Percentiles rank a stretch among this genome's conserved stretches.
Conservation (phyloP, 2,888 invertebrate species). For the Pseudococcus viburni region DNA sequence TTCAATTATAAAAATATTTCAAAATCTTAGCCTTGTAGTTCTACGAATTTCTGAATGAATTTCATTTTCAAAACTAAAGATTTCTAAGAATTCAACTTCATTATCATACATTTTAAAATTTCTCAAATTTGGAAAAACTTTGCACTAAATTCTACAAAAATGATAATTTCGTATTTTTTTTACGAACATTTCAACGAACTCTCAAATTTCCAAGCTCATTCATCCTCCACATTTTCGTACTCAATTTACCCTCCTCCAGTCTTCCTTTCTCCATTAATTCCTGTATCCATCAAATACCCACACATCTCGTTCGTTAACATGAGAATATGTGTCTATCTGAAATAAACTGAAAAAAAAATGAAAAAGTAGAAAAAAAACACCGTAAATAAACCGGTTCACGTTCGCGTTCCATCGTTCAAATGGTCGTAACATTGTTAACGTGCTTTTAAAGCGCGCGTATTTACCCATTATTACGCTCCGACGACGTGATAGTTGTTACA, state of each 20-base stretch:
- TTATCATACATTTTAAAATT: too few species aligned
- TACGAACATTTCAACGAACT: too few species aligned
- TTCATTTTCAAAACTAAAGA: too few species aligned
- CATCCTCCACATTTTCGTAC: too few species aligned
- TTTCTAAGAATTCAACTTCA: too few species aligned
- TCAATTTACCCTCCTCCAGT: neutral
- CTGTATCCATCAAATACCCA: neutral
- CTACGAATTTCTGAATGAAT: too few species aligned
- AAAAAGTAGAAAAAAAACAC: neutral
- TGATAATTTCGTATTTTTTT: too few species aligned
- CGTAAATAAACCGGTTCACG: conserved; percentile 7
- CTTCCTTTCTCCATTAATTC: neutral
- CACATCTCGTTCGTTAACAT: neutral
- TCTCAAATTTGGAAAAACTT: too few species aligned
- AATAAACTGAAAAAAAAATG: neutral
- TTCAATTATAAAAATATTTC: too few species aligned
- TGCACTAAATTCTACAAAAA: too few species aligned
- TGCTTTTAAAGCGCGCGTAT: conserved; percentile 22
- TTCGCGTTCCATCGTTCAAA: conserved; percentile 7
- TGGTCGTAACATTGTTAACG: conserved; percentile 22
- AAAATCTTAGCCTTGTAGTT: too few species aligned
- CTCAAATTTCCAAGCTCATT: too few species aligned
- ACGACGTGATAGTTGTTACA: conserved; percentile 40
- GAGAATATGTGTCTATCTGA: neutral
- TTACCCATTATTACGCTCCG: conserved; percentile 33